Evolutionary conservation across 2,888 invertebrate genomes (phyloP).

Genomic region (Stenoptilia bipunctidactyla): DNA sequence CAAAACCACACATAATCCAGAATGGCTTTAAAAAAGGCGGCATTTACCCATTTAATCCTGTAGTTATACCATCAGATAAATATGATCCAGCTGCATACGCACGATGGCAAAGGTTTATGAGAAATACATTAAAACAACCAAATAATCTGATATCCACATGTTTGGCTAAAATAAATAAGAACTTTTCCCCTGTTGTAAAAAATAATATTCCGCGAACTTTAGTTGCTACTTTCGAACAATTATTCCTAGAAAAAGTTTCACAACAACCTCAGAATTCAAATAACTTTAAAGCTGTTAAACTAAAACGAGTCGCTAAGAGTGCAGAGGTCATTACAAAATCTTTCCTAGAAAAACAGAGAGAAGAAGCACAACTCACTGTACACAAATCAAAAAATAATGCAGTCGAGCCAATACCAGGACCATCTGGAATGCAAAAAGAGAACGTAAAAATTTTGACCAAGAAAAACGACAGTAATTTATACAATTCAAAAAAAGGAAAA

Average conservation of each 20-base stretch:
- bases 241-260: too few species aligned
- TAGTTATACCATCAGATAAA: neutral
- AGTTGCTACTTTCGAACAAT: neutral
- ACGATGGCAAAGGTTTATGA: neutral
- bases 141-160: neutral
- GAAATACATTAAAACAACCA: neutral
- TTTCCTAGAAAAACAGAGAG: conserved; percentile 1
- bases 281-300: too few species aligned
- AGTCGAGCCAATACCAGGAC: neutral
- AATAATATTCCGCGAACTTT: neutral
- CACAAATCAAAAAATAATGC: neutral
- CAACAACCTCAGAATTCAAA: neutral
- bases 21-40: neutral
- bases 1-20: conserved; percentile 2
- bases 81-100: neutral
- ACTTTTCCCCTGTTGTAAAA: neutral
- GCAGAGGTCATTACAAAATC: conserved; percentile 9
- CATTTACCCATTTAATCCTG: neutral
- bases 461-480: neutral
- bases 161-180: too few species aligned
- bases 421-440: neutral
- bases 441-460: neutral
- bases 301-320: conserved; percentile 6
- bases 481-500: neutral
- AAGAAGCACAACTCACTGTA: neutral